phyloP scores from a whole-genome alignment of 2,888 invertebrate species.

The Noctua janthina region DNA sequence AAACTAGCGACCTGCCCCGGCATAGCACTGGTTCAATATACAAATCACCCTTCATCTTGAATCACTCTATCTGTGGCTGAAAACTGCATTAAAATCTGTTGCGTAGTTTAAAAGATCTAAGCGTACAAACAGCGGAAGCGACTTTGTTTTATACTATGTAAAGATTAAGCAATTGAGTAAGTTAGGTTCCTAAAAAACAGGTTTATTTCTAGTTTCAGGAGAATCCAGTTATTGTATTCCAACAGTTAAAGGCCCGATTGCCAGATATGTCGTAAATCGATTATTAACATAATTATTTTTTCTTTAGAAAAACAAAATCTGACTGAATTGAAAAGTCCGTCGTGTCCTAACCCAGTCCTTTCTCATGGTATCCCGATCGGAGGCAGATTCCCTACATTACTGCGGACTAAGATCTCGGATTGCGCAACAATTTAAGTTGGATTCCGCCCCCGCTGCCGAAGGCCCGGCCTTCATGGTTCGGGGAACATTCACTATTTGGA shows the following conservation, averaged over 20 bases:
- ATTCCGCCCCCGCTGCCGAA: constrained; percentile 55
- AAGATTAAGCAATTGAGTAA: too few species aligned
- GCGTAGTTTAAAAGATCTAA: too few species aligned
- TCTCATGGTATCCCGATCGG: constrained; percentile 24
- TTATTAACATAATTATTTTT: neutral
- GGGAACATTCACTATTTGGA: constrained; percentile 39
- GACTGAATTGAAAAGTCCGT: neutral
- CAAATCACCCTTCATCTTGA: too few species aligned
- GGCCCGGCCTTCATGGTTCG: constrained; percentile 55
- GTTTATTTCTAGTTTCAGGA: neutral
- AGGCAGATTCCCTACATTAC: constrained; percentile 68
- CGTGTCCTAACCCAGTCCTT: too few species aligned
- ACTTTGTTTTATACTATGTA: too few species aligned
- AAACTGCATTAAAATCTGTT: too few species aligned
- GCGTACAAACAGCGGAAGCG: too few species aligned
- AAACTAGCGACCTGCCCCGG: too few species aligned
- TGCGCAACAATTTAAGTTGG: constrained; percentile 77
- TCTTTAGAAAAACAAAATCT: neutral
- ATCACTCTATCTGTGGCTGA: too few species aligned
- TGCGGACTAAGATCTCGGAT: constrained; percentile 72
- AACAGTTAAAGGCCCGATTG: neutral
- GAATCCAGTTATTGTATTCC: neutral
- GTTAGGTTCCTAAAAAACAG: neutral
- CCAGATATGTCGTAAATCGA: neutral
- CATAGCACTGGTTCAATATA: too few species aligned